Base-by-base conservation (phyloP, 2,797 vertebrate genomes). In the Malurus leucopterus region DNA sequence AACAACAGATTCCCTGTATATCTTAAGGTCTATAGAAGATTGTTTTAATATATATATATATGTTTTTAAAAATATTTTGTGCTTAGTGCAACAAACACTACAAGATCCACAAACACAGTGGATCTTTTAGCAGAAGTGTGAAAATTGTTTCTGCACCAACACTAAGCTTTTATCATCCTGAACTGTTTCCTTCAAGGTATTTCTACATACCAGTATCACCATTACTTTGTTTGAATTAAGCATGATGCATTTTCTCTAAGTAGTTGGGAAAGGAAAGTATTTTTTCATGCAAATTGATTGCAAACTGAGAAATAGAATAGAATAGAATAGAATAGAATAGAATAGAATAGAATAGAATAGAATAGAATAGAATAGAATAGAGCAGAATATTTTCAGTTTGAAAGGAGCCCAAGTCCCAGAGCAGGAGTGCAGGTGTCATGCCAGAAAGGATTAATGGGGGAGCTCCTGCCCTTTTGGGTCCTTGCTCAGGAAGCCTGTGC, bases 1-100 rank as follows among this genome's bases (percentile, higher is more conserved):
- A 86, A 86, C 0, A 0, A 54, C 13, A 54, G 12, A 30, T 58
- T 59, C 14, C 74, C 29, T 26, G 2, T 54, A 1, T 59, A 44
- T 58, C 4, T 69, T 65, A 62, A 54, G 4, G 26, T 63, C 7
- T 46, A 64, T 74, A 46, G 61, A 81, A 72, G 20, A 32, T 86
- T 77, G 15, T 1, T 26, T 68, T 26, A 54, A 21, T 41, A 8
- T n/a, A 3, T 41, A 8, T n/a, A 3, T 40, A 8, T 24, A 8
- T 24, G 0, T 0, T 12, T 46, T 64, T 71, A 11, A 32, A 32
- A n/a, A 8, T 82, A 68, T 78, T 71, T 89, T 49, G 12, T 92
- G 20, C 68, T 87, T 54, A 20, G 7, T 67, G 61, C 53, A 83
- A 41, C 26, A 71, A 62, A 51, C 6, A 55, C n/a, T n/a, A n/a